A percentile compares a stretch with the other conserved stretches of the same genome.
phyloP scores from a whole-genome alignment of 2,888 invertebrate species.

The Papilio protenor region DNA sequence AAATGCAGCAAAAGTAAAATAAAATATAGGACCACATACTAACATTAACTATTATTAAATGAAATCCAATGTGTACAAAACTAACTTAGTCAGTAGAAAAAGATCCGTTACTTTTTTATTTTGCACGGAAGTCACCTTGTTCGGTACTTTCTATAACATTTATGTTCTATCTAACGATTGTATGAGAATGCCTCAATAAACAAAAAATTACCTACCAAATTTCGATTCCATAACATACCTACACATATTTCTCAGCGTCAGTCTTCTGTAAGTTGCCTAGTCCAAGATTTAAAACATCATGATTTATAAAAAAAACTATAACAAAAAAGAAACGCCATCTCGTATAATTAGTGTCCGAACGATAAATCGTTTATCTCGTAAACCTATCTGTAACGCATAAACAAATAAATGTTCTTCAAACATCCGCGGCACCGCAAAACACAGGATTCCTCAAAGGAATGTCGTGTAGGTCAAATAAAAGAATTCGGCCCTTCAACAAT shows the following conservation, averaged over 20 bases:
- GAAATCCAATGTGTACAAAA: too few relatives aligned
- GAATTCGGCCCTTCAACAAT: slow-evolving; percentile 77
- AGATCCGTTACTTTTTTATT: too few relatives aligned
- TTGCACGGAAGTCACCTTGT: neutral
- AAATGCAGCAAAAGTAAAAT: neutral
- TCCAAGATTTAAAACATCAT: slow-evolving; percentile 22
- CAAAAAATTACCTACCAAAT: neutral
- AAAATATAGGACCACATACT: neutral
- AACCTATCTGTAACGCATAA: slow-evolving; percentile 56
- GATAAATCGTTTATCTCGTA: slow-evolving; percentile 49
- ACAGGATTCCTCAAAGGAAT: slow-evolving; percentile 65
- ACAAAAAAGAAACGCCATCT: slow-evolving; percentile 50
- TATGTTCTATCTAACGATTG: neutral
- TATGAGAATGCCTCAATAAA: neutral
- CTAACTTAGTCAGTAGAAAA: too few relatives aligned
- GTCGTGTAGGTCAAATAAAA: slow-evolving; percentile 80
- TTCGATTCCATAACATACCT: neutral
- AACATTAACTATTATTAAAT: neutral
- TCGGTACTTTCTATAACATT: neutral
- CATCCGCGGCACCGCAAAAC: slow-evolving; percentile 69
- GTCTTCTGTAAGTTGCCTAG: neutral
- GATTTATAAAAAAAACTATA: slow-evolving; percentile 29
- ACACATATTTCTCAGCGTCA: neutral
- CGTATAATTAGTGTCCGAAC: slow-evolving; percentile 51
- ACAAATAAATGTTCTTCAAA: slow-evolving; percentile 60